Conservation (phyloP, 2,888 invertebrate genomes). For the Melanostoma mellinum region DNA sequence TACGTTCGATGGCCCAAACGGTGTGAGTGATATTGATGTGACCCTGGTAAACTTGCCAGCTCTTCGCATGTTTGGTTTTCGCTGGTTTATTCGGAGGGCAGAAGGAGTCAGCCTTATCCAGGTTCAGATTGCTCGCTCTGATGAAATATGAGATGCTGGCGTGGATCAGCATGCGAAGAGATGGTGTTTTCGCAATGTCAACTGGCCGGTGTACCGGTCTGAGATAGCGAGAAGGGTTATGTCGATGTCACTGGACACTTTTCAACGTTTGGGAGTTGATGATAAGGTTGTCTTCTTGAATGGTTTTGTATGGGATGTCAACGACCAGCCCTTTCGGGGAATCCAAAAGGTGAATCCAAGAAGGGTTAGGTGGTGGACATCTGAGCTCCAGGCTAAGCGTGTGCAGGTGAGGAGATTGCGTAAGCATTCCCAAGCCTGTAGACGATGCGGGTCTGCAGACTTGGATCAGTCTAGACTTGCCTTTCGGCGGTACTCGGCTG, state of each 20-base stretch:
- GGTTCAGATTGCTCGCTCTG: background rate
- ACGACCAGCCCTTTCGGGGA: conserved; percentile 2
- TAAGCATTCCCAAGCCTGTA: background rate
- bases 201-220: background rate
- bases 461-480: conserved; percentile 5
- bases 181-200: background rate
- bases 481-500: background rate
- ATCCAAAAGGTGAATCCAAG: conserved; percentile 1
- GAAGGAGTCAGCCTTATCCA: background rate
- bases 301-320: conserved; percentile 4
- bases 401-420: background rate
- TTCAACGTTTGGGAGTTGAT: conserved; percentile 9
- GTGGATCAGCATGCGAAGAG: background rate
- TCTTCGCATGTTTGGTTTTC: background rate
- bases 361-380: background rate
- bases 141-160: background rate
- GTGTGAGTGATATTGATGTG: background rate
- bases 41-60: background rate
- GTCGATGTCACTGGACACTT: conserved; percentile 1
- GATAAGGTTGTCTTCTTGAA: conserved; percentile 7
- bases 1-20: conserved; percentile 5
- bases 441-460: background rate
- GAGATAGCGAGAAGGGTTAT: background rate
- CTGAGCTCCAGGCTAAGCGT: background rate
- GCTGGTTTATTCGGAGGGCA: background rate